These are phyloP conservation scores for Parapsyche elsis DNA, from an alignment of 1,140 invertebrate genomes.

Conservation along the genomic window DNA sequence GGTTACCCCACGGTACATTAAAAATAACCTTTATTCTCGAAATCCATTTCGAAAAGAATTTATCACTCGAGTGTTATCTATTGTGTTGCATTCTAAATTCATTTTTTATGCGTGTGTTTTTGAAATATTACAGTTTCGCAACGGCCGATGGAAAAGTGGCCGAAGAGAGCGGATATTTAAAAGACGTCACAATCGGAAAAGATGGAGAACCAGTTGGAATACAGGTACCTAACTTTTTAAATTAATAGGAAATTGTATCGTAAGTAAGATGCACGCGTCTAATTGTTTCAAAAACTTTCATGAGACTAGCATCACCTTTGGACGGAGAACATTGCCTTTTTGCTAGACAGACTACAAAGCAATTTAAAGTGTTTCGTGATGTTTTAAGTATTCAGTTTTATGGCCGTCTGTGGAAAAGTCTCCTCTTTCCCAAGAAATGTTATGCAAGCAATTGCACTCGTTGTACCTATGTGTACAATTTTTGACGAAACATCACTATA, in stretches of 20 bases:
- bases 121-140: constrained; percentile 58
- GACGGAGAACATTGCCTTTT: neutral
- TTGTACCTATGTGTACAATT: neutral
- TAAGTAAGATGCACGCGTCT: neutral
- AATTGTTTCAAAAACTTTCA: no score
- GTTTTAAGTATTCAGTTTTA: neutral
- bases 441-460: neutral
- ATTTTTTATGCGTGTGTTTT: no score
- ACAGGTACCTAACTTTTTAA: constrained; percentile 58
- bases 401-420: neutral
- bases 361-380: neutral
- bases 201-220: constrained; percentile 64
- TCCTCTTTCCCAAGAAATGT: neutral
- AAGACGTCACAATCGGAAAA: constrained; percentile 64
- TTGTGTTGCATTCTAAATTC: neutral
- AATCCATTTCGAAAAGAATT: neutral
- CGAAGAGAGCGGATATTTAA: constrained; percentile 64
- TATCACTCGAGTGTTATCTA: neutral
- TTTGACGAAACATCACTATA: no score
- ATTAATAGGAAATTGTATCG: neutral
- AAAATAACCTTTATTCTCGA: constrained; percentile 21
- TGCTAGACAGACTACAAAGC: neutral
- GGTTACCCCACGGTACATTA: constrained; percentile 30
- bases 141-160: constrained; percentile 66
- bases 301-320: neutral